These are phyloP conservation scores for Pterois miles DNA, from an alignment of 2,797 vertebrate genomes.

Conservation along the genomic window DNA sequence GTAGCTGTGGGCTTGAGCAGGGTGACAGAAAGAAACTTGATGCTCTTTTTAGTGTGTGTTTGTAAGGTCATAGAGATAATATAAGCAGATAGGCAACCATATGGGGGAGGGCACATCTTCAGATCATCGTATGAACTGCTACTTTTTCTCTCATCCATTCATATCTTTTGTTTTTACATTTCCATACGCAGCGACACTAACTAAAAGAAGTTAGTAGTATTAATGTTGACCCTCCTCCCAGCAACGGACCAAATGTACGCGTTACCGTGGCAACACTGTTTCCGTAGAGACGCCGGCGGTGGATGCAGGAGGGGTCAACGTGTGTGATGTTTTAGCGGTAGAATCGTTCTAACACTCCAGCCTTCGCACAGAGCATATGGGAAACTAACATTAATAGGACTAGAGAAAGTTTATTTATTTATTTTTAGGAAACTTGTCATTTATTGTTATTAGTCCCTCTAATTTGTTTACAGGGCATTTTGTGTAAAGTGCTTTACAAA, in stretches of 20 bases:
- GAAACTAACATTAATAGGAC: slow-evolving; percentile 68
- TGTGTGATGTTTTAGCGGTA: slow-evolving; percentile 48
- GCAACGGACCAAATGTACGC: slow-evolving; percentile 25
- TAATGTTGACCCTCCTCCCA: slow-evolving; percentile 17
- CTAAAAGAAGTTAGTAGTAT: slow-evolving; percentile 14
- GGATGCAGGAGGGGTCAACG: slow-evolving; percentile 19
- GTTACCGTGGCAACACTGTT: neutral
- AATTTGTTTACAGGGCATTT: slow-evolving; percentile 75
- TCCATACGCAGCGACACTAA: neutral
- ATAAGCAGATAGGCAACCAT: neutral
- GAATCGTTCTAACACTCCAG: slow-evolving; percentile 74
- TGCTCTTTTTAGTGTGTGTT: neutral
- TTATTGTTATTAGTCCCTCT: slow-evolving; percentile 62
- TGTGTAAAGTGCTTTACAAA: slow-evolving; percentile 72
- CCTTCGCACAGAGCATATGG: slow-evolving; percentile 29
- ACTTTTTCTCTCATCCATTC: slow-evolving; percentile 19
- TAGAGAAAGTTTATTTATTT: slow-evolving; percentile 82
- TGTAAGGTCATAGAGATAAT: neutral
- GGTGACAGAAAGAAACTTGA: neutral
- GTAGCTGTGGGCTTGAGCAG: neutral
- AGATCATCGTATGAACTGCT: neutral
- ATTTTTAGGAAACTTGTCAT: slow-evolving; percentile 73
- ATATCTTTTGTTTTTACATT: neutral
- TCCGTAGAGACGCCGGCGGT: neutral
- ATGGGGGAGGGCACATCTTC: neutral